Evolutionary conservation across 2,113 vertebrate genomes (phyloP), one percentile per base, ranked within the genome.

Genomic region (Chaetorhynchus papuensis): DNA sequence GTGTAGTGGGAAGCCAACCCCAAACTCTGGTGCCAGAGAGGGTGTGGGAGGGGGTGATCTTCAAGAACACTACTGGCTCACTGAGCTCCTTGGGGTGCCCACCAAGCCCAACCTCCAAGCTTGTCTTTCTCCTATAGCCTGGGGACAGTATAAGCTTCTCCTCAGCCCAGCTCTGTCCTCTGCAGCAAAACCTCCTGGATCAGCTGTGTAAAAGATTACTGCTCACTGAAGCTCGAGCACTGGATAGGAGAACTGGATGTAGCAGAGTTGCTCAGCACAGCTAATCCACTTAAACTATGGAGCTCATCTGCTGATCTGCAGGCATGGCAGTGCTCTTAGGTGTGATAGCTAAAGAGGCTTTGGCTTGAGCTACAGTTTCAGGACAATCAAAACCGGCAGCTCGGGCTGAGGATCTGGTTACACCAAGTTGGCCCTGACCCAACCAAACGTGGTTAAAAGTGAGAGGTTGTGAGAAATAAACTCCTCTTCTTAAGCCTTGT

Each of bases 311-410:
- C 87, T 82, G 44, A 91, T 89, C 74, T 84, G 56, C 53, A 52
- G 57, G 42, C 57, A 44, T 82, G 70, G 53, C 4, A 2, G 69
- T 0, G 21, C 70, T 90, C 61, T 78, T 70, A 50, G 83, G 54
- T 93, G 76, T 47, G 60, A 69, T 54, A 49, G 80, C 76, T 87
- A 80, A 94, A 93, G 93, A 93, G 91, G 92, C 92, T 95, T 96
- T 95, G 87, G 61, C 87, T 87, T 45, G 60, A 86, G 64, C 82
- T 72, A 13, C 65, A 0, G 7, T 82, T 85, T 64, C 59, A 49
- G 42, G 86, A 75, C 85, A 85, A 45, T 87, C 82, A 85, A 72
- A 90, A 53, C 47, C 63, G 61, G 45, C 24, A 94, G 75, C 50
- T 72, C 2, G 7, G 59, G 37, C 63, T 77, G 59, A 79, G 66